phyloP scores from a whole-genome alignment of 2,888 invertebrate species.

The Eupeodes luniger region DNA sequence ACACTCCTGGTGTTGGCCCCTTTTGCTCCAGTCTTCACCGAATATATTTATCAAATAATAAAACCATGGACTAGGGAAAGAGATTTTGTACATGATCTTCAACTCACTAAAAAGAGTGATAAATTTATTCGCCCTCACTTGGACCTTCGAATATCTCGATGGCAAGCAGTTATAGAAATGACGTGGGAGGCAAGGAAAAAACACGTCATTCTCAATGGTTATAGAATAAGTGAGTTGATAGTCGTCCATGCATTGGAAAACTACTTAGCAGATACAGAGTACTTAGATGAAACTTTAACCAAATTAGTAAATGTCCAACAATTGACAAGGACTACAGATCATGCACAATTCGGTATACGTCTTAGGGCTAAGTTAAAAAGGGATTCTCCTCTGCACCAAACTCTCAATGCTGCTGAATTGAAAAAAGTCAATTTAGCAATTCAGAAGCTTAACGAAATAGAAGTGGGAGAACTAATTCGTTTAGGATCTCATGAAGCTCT shows the following conservation, averaged over 20 bases:
- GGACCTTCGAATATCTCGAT: slow-evolving; percentile 92
- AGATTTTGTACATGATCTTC: slow-evolving; percentile 5
- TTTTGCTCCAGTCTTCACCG: slow-evolving; percentile 96
- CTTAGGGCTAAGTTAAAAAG: slow-evolving; percentile 9
- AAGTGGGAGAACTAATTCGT: slow-evolving; percentile 13
- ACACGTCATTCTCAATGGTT: slow-evolving; percentile 96
- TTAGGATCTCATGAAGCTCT: neutral
- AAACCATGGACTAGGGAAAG: slow-evolving; percentile 83
- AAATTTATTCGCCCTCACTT: slow-evolving; percentile 89
- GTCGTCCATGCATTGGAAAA: slow-evolving; percentile 31
- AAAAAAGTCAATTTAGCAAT: neutral
- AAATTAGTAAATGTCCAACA: slow-evolving; percentile 28
- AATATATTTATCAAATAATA: slow-evolving; percentile 92
- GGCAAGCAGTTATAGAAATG: slow-evolving; percentile 96
- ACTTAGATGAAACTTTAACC: slow-evolving; percentile 20
- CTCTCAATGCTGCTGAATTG: neutral
- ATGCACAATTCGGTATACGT: slow-evolving; percentile 15
- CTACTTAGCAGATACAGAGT: slow-evolving; percentile 10
- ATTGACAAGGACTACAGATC: slow-evolving; percentile 1
- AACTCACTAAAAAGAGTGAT: neutral
- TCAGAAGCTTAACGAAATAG: neutral
- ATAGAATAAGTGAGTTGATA: slow-evolving; percentile 91
- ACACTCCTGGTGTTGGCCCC: slow-evolving; percentile 92
- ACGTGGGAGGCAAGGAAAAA: slow-evolving; percentile 95
- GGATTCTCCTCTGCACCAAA: neutral